Base-by-base conservation (phyloP, 2,113 vertebrate species). In the Ariopsis seemanni region DNA sequence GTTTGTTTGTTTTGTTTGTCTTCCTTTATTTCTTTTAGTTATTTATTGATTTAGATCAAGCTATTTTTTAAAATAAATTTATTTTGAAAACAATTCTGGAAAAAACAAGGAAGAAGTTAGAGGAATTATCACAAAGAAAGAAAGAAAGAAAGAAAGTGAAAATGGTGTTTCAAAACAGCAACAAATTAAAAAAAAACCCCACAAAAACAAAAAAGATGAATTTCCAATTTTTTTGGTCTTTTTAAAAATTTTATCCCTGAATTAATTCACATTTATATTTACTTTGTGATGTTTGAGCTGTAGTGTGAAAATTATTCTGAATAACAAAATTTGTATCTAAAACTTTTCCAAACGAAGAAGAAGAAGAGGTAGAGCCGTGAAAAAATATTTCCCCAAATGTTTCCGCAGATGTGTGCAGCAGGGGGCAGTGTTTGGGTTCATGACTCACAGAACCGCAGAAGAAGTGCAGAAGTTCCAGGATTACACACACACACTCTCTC, bases 1-100 rank as follows among this genome's bases (percentile, higher is more conserved):
- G 17, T 18, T 6, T n/a, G n/a, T n/a, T n/a, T n/a, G n/a, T 1
- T 1, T 12, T 14, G 0, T 3, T 1, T 55, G 3, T 55, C 53
- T 55, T 12, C 14, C 53, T 55, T 34, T 34, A 34, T 34, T 1
- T 34, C 1, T 34, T 34, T 34, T 2, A 34, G 34, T 34, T 34
- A 34, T 34, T 34, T 34, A 34, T 34, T 34, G 2, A 34, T 34
- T 34, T 34, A 34, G 34, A 34, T 34, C 1, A 34, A 34, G 34
- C 34, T 34, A 34, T 34, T 34, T 34, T 34, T 34, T 34, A 34
- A 34, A 34, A 34, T 34, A 34, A 1, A 34, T 34, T 34, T 34
- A 34, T 34, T 34, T 34, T 2, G 34, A 34, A 34, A 34, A 34
- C 1, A 34, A 34, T 34, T 34, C 50, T 34, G 9, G 50, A 6